Evolutionary conservation across 2,113 vertebrate species (phyloP), one percentile per base, ranked within the genome.

Genomic region (Passer domesticus): DNA sequence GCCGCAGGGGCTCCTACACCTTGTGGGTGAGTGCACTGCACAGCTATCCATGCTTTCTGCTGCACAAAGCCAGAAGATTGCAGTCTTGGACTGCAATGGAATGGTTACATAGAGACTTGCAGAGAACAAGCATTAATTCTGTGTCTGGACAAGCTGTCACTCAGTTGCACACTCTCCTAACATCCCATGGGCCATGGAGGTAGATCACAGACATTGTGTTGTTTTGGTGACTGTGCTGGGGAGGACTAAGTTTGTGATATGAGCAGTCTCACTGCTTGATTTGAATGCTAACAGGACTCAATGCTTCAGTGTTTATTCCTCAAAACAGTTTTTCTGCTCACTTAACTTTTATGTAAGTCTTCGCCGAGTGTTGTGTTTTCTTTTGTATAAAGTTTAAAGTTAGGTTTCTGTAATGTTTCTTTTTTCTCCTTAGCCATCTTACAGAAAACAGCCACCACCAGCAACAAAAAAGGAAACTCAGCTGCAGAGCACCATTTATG

Each of bases 21-120:
- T 97, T 99, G 59, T 99, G 98, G 99, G 99, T 99, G 95, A 99
- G 99, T 97, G 80, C 21, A 22, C 27, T 27, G 41, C 30, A 13
- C 70, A 53, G 0, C 18, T n/a, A 1, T 6, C 41, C 33, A 0
- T 37, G 35, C 15, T 21, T 74, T 24, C 52, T 43, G 31, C 9
- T 25, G 72, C 56, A 41, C 47, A 21, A 22, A 70, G n/a, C 22
- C 22, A 2, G 9, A 10, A 39, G 23, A 4, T 19, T 60, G 74
- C 37, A 39, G 35, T 35, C 11, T 0, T 3, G 11, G 64, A 18
- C 37, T 82, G 53, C 50, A 30, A 30, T 90, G 43, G n/a, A 77
- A 23, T 37, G 39, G 19, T 41, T 63, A 5, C 0, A 0, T 15
- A 33, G 50, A 41, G 73, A 31, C 27, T 31, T 44, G 31, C 28